Conservation (phyloP, 2,113 vertebrate species). For the Saiga tatarica region DNA sequence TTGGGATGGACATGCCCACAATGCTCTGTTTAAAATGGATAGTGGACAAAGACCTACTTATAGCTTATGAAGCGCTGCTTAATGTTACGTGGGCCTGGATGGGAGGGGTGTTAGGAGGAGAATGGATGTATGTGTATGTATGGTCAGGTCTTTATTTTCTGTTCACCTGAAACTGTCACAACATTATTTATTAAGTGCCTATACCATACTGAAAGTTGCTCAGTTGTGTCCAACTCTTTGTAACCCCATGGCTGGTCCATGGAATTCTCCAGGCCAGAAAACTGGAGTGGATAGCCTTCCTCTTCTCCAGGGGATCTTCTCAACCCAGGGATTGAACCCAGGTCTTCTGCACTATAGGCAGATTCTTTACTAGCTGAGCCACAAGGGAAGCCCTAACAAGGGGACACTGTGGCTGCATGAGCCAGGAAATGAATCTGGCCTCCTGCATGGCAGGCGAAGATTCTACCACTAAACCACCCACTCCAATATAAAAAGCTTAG, state of each 20-base stretch:
- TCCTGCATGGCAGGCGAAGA: not conserved
- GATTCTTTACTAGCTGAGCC: not conserved
- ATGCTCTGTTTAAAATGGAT: not conserved
- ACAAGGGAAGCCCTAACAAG: not conserved
- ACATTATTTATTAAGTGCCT: not conserved
- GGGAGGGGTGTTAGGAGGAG: not conserved
- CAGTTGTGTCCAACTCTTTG: not conserved
- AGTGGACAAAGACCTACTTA: not conserved
- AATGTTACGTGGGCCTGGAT: not conserved
- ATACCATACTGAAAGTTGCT: not conserved
- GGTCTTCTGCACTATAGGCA: not conserved
- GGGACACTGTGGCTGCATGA: not conserved
- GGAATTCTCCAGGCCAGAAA: not conserved
- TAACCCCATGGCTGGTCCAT: not conserved
- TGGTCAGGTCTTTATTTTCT: not conserved
- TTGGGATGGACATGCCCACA: not conserved
- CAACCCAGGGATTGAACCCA: not conserved
- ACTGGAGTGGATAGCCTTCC: not conserved
- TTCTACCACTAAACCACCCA: not conserved
- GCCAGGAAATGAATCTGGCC: accelerated
- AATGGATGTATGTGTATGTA: not conserved
- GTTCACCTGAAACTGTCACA: not conserved
- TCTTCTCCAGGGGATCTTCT: not conserved
- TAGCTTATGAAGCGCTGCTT: not conserved
- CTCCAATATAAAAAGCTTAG: not conserved